These are phyloP conservation scores for Thecocarcelia acutangulata DNA, from an alignment of 2,888 invertebrate genomes.

Conservation along the genomic window DNA sequence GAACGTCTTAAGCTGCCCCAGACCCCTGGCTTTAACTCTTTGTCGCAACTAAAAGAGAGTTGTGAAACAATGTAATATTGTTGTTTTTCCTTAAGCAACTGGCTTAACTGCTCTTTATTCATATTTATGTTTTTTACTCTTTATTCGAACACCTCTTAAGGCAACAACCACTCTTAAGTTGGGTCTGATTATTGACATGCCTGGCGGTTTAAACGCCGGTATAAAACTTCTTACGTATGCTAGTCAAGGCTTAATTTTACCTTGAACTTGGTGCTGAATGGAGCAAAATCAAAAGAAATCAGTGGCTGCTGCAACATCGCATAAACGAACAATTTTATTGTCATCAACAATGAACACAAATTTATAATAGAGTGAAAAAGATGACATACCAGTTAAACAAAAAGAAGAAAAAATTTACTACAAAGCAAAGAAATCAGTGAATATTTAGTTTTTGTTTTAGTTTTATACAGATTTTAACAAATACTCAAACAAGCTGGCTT, in stretches of 20 bases:
- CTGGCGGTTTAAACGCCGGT: constrained; percentile 69
- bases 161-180: constrained; percentile 53
- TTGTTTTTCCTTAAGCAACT: constrained; percentile 7
- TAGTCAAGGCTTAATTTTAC: constrained; percentile 81
- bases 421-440: constrained; percentile 18
- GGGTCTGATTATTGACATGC: background rate
- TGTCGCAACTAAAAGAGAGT: constrained; percentile 4
- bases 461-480: background rate
- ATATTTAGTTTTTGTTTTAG: background rate
- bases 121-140: constrained; percentile 26
- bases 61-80: background rate
- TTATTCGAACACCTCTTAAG: constrained; percentile 16
- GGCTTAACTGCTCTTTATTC: constrained; percentile 27
- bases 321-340: constrained; percentile 5
- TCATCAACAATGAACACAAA: constrained; percentile 6
- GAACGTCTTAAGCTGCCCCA: background rate
- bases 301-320: constrained; percentile 12
- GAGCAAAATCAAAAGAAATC: constrained; percentile 65
- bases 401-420: background rate
- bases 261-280: constrained; percentile 81
- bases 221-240: constrained; percentile 81
- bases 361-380: constrained; percentile 8
- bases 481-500: background rate
- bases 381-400: background rate
- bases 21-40: background rate